phyloP scores from a whole-genome alignment of 1,140 invertebrate species.

The Stenopsyche tienmushanensis region DNA sequence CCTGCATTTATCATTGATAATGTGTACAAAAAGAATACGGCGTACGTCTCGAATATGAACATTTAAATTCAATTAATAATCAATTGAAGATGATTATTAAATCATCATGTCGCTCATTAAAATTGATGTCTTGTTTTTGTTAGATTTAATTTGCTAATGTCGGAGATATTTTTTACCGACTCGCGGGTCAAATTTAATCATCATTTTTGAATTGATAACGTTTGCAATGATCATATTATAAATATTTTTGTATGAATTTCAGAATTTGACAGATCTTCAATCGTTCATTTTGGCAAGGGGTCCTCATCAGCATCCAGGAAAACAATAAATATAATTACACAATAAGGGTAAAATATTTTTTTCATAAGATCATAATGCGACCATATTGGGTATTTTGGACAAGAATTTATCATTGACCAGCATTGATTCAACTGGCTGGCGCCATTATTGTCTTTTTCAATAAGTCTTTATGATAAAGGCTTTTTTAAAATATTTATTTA shows the following conservation, averaged over 20 bases:
- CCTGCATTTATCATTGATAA: too few relatives aligned
- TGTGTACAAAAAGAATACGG: too few relatives aligned
- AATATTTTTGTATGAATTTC: too few relatives aligned
- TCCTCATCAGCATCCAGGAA: slow-evolving; percentile 8
- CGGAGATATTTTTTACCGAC: neutral
- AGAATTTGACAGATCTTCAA: slow-evolving; percentile 35
- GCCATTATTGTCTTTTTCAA: too few relatives aligned
- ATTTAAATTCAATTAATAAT: too few relatives aligned
- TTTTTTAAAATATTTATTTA: neutral
- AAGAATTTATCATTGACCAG: neutral
- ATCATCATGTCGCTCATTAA: too few relatives aligned
- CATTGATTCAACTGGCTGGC: too few relatives aligned
- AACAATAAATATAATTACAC: slow-evolving; percentile 15
- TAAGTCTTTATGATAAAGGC: too few relatives aligned
- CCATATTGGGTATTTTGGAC: neutral
- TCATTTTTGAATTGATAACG: neutral
- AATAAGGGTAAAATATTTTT: neutral
- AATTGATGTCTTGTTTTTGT: too few relatives aligned
- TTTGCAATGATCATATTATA: slow-evolving; percentile 12
- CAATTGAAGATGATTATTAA: too few relatives aligned
- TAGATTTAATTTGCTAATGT: neutral
- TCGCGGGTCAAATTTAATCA: neutral
- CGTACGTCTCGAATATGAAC: too few relatives aligned
- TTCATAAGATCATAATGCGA: neutral
- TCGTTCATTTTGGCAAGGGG: slow-evolving; percentile 21